Base-by-base conservation (phyloP, 2,888 invertebrate species). In the Hyppa rectilinea region DNA sequence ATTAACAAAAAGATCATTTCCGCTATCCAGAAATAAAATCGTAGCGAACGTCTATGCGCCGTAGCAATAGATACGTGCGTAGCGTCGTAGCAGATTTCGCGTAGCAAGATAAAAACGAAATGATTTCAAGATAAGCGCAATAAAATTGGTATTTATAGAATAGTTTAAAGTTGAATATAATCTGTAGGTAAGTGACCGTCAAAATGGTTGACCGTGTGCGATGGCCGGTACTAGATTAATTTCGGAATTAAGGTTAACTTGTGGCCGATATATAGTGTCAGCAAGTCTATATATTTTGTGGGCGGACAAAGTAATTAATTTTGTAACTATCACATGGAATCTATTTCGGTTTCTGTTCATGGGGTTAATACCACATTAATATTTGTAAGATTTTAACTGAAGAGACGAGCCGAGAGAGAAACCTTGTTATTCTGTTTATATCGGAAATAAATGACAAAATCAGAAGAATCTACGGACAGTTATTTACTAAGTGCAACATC, bases 11-110 rank as follows among this genome's bases (percentile, higher is more conserved):
- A 3, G 9, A 36, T 36, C 6, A 23, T 17, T 49, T 26, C 67
- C 10, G 29, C 10, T 20, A 26, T 65, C 71, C 71, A 56, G 38
- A 52, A 26, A 72, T 14, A 2, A 38, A 4, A 20, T 6, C 50
- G 65, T 52, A 71, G 45, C 64, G 6, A 14, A 1, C 12, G 47
- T 4, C 71, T 71, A 72, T 72, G 72, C 38, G 9, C 14, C 71
- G 72, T 72, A 72, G 72, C 72, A 26, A 14, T 9, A 4, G 55
- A 65, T 72, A 72, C 72, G 50, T 12, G n/a, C 64, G 58, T 72
- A 72, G 71, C 56, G 0, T 29, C 72, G 72, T 73, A 72, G 72
- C 65, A 47, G 17, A 20, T 45, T 9, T 26, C n/a, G 45, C 72
- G 72, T 73, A 73, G 72, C 65, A 72, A 50, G 6, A 6, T 38